Conservation (phyloP, 2,113 vertebrate genomes). For the Passer domesticus region DNA sequence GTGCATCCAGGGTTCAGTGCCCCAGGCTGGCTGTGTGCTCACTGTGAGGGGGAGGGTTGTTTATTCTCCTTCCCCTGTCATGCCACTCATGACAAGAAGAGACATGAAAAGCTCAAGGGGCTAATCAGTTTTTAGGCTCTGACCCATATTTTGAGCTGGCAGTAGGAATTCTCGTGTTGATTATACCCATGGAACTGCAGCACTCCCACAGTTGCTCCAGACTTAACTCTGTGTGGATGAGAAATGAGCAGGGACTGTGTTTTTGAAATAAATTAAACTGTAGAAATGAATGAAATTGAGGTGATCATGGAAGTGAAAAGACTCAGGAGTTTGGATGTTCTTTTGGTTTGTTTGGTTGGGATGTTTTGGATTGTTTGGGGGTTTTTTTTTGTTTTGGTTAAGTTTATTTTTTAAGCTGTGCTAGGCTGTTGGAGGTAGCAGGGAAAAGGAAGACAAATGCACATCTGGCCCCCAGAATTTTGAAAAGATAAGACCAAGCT, state of each 20-base stretch:
- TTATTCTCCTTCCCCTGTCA: constrained; percentile 40
- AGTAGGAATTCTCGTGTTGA: neutral
- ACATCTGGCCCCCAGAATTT: neutral
- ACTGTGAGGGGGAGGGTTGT: constrained; percentile 14
- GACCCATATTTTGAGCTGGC: constrained; percentile 51
- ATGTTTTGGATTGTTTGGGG: neutral
- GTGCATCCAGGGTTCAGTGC: neutral
- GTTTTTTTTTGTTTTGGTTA: neutral
- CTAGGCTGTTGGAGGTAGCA: neutral
- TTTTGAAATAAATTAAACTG: neutral
- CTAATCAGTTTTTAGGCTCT: constrained; percentile 52
- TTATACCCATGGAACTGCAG: neutral
- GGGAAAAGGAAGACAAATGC: neutral
- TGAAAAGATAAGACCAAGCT: neutral
- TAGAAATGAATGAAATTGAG: neutral
- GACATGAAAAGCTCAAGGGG: constrained; percentile 46
- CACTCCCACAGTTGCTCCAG: neutral
- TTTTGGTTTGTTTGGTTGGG: neutral
- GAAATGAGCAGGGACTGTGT: neutral
- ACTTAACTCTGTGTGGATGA: neutral
- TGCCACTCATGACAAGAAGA: constrained; percentile 21
- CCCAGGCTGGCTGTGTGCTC: constrained; percentile 14
- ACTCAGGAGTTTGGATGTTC: rapidly evolving
- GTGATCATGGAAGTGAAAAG: neutral
- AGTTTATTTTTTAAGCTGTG: neutral